Evolutionary conservation across 2,797 vertebrate species (phyloP).

Genomic region (Hypotaenidia okinawae): DNA sequence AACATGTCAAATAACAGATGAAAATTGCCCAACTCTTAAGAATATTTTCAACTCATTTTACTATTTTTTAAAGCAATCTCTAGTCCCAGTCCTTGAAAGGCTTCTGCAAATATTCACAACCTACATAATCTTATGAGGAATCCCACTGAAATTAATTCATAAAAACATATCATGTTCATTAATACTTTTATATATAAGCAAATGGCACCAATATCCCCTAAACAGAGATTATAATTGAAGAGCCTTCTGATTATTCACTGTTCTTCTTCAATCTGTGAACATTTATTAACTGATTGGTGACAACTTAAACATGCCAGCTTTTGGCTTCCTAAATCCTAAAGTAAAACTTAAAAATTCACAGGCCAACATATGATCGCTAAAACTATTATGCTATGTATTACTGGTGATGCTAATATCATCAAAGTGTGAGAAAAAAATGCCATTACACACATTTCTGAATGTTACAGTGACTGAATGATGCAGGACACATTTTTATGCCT

Average conservation of each 20-base stretch:
- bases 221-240: not conserved
- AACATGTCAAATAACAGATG: not conserved
- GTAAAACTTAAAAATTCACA: not conserved
- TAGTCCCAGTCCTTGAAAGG: not conserved
- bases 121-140: not conserved
- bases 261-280: not conserved
- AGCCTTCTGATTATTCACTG: not conserved
- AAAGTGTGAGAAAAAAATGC: not conserved
- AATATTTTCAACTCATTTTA: not conserved
- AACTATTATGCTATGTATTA: not conserved
- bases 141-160: conserved; percentile 53
- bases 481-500: not conserved
- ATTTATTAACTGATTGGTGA: not conserved
- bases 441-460: not conserved
- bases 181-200: not conserved
- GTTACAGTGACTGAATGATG: rapidly evolving
- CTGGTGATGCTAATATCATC: not conserved
- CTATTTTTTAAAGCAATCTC: not conserved
- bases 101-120: not conserved
- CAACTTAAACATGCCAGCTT: not conserved
- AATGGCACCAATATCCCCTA: not conserved
- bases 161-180: not conserved
- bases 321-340: not conserved
- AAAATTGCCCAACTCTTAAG: not conserved
- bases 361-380: not conserved